Evolutionary conservation across 2,797 vertebrate genomes (phyloP), one percentile per base, ranked within the genome.

Genomic region (Catharus ustulatus): DNA sequence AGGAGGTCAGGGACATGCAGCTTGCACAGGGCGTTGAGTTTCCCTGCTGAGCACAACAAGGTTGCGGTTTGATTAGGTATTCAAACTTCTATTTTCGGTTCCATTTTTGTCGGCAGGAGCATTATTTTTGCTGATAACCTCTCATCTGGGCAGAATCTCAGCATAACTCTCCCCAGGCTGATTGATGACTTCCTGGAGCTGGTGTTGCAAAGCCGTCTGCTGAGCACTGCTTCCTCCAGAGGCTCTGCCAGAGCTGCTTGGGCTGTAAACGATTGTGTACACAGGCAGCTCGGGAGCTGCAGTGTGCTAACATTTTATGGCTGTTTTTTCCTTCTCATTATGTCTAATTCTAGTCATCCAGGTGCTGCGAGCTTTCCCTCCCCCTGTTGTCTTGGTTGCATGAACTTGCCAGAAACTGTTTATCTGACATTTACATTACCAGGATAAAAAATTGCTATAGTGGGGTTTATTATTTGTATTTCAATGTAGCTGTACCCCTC

Each of bases 161-260:
- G 73, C 7, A 6, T 59, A 85, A 51, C 42, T 89, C 79, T 96
- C 87, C 90, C 57, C 43, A 27, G 96, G 94, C 96, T 98, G 97
- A 98, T 97, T 92, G 97, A 97, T 97, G 94, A 94, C 97, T 98
- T 98, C 98, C 98, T 97, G 97, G 85, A 72, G 68, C 52, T 93
- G 94, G 64, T 76, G 58, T 85, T 97, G 94, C 87, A 94, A 90
- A 91, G 73, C 97, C 51, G 84, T 84, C 96, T 98, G 97, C 94
- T 75, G 96, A 96, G 38, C 51, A 30, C 84, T 43, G 95, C 91
- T 97, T 96, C 95, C 95, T 97, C 85, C 95, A 78, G 68, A 58
- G 63, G 48, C 73, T 36, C 52, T 1, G 38, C 83, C 43, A 59
- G 95, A 89, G 61, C 29, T 18, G 32, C 87, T 91, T 46, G 89